These are phyloP conservation scores for Lottia gigantea DNA, from an alignment of 2,888 invertebrate genomes.

Conservation along the genomic window DNA sequence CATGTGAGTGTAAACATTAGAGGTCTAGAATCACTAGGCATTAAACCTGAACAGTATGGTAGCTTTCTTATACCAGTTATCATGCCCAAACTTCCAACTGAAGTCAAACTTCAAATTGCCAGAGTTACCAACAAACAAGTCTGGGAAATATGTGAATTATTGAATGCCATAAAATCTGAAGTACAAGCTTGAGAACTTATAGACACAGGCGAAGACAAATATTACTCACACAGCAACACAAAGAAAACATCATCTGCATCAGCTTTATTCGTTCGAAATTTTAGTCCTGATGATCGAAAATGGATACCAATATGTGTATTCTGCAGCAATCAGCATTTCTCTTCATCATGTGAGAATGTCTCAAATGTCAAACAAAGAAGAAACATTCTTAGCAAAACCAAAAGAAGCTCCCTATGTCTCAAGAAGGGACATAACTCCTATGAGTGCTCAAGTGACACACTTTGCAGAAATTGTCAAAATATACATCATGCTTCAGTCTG, in stretches of 20 bases:
- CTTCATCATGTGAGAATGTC: constrained; percentile 15
- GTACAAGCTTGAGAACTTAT: constrained; percentile 7
- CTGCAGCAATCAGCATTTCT: neutral
- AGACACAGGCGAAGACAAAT: neutral
- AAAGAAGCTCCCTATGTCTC: constrained; percentile 2
- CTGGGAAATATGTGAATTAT: neutral
- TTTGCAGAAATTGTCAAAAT: neutral
- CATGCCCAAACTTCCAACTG: constrained; percentile 12
- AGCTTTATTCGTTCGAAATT: neutral
- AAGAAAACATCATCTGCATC: neutral
- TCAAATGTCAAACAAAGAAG: neutral
- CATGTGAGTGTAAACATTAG: constrained; percentile 3
- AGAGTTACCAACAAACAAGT: neutral
- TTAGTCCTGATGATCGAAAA: neutral
- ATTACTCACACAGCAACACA: too few species aligned
- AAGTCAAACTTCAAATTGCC: neutral
- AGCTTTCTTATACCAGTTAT: constrained; percentile 16
- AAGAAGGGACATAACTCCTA: constrained; percentile 10
- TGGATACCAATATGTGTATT: constrained; percentile 12
- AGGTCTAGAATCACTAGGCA: constrained; percentile 4
- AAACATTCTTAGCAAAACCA: neutral
- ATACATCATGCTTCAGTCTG: constrained; percentile 11
- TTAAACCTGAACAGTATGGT: constrained; percentile 11
- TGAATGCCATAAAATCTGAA: constrained; percentile 8
- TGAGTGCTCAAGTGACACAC: neutral